phyloP scores from a whole-genome alignment of 2,113 vertebrate species.

The Ictalurus furcatus region DNA sequence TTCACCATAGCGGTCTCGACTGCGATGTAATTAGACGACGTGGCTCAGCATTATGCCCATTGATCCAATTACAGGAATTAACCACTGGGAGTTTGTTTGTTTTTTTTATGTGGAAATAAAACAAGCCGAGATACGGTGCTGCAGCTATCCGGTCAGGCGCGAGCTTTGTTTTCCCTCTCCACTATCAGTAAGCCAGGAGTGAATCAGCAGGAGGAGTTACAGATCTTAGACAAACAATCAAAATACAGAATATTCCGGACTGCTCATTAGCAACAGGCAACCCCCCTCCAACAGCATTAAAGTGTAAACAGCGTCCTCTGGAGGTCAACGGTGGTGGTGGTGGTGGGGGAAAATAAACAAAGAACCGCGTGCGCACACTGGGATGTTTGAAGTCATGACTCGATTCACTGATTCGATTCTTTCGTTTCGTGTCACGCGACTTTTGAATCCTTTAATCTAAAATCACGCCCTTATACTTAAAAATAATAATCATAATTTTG shows the following conservation, averaged over 20 bases:
- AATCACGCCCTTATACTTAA: too few species aligned
- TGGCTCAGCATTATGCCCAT: constrained; percentile 65
- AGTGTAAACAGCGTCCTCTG: constrained; percentile 33
- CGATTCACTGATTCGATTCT: neutral
- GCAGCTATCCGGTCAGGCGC: neutral
- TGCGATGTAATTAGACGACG: constrained; percentile 68
- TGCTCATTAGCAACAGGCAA: constrained; percentile 35
- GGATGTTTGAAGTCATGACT: neutral
- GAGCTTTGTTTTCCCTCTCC: neutral
- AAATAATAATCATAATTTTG: too few species aligned
- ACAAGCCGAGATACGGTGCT: neutral
- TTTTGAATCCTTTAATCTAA: too few species aligned
- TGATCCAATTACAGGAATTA: constrained; percentile 77
- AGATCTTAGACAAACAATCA: neutral
- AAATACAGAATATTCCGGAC: neutral
- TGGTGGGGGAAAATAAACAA: neutral
- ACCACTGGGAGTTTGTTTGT: constrained; percentile 54
- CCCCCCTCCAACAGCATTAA: neutral
- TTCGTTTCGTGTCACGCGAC: neutral
- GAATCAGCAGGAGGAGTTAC: neutral
- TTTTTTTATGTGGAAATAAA: neutral
- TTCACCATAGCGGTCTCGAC: neutral
- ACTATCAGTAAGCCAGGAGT: neutral
- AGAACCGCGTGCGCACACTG: neutral
- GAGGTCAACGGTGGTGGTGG: neutral